Conservation (phyloP, 2,888 invertebrate genomes). For the Amphipyra tragopoginis region DNA sequence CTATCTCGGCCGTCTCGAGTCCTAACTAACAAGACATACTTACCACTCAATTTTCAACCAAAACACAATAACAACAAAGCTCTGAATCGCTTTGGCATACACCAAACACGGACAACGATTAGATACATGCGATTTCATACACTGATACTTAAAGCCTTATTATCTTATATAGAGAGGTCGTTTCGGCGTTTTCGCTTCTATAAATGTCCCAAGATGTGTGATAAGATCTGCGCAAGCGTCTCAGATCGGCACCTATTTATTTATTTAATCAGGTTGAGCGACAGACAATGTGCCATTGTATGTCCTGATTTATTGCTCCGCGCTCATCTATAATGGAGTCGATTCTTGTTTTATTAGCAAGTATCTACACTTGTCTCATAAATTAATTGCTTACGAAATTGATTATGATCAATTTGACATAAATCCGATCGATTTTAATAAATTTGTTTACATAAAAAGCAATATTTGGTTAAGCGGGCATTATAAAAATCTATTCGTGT, state of each 20-base stretch:
- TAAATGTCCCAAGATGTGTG: slow-evolving; percentile 78
- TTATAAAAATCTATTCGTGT: slow-evolving; percentile 42
- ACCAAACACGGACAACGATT: slow-evolving; percentile 64
- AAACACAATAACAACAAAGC: slow-evolving; percentile 66
- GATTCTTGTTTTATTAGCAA: slow-evolving; percentile 70
- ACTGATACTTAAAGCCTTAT: slow-evolving; percentile 72
- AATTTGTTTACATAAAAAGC: slow-evolving; percentile 51
- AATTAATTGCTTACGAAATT: slow-evolving; percentile 57
- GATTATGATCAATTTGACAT: slow-evolving; percentile 49
- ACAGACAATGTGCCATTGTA: slow-evolving; percentile 89
- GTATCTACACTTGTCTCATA: slow-evolving; percentile 67
- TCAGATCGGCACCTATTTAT: slow-evolving; percentile 87
- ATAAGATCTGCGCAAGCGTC: slow-evolving; percentile 85
- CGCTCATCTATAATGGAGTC: slow-evolving; percentile 77
- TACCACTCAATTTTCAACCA: slow-evolving; percentile 63
- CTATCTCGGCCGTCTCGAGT: slow-evolving; percentile 66
- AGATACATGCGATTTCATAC: slow-evolving; percentile 67
- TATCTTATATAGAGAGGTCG: slow-evolving; percentile 69
- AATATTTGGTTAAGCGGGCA: slow-evolving; percentile 43
- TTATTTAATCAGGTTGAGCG: slow-evolving; percentile 87
- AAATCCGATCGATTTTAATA: slow-evolving; percentile 43
- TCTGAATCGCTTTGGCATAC: slow-evolving; percentile 57
- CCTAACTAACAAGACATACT: slow-evolving; percentile 64
- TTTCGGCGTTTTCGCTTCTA: slow-evolving; percentile 72
- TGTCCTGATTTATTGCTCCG: slow-evolving; percentile 83